Evolutionary conservation across 2,888 invertebrate species (phyloP).

Genomic region (Andrena marginata): DNA sequence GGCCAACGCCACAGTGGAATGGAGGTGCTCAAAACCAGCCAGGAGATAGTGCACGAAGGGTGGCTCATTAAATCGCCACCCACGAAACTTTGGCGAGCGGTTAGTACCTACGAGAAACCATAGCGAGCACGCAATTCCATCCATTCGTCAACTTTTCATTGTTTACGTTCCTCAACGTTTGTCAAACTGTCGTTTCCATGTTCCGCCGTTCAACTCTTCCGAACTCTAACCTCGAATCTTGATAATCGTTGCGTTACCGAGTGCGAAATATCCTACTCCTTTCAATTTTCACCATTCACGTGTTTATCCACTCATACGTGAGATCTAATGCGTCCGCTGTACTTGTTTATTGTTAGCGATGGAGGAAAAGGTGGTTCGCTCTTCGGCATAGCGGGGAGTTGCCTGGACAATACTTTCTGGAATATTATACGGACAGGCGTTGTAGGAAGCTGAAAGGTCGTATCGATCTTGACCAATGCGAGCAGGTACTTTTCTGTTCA

Average conservation of each 20-base stretch:
- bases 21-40: slow-evolving; percentile 85
- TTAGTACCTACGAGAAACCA: slow-evolving; percentile 87
- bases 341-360: slow-evolving; percentile 89
- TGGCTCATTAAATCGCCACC: slow-evolving; percentile 99
- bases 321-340: neutral
- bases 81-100: slow-evolving; percentile 96
- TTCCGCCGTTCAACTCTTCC: neutral
- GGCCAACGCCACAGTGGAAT: slow-evolving; percentile 64
- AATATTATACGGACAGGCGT: slow-evolving; percentile 96
- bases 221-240: slow-evolving; percentile 46
- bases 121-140: neutral
- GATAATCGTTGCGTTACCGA: neutral
- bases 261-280: neutral
- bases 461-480: slow-evolving; percentile 97
- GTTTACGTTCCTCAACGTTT: slow-evolving; percentile 48
- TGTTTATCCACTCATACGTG: neutral
- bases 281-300: neutral
- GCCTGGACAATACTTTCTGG: slow-evolving; percentile 96
- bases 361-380: slow-evolving; percentile 98
- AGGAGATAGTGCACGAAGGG: slow-evolving; percentile 94
- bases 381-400: slow-evolving; percentile 95
- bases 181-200: slow-evolving; percentile 16
- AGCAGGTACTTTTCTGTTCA: slow-evolving; percentile 89
- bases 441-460: slow-evolving; percentile 94
- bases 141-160: slow-evolving; percentile 72